phyloP scores from a whole-genome alignment of 2,113 vertebrate genomes.

The Thalassoma bifasciatum region DNA sequence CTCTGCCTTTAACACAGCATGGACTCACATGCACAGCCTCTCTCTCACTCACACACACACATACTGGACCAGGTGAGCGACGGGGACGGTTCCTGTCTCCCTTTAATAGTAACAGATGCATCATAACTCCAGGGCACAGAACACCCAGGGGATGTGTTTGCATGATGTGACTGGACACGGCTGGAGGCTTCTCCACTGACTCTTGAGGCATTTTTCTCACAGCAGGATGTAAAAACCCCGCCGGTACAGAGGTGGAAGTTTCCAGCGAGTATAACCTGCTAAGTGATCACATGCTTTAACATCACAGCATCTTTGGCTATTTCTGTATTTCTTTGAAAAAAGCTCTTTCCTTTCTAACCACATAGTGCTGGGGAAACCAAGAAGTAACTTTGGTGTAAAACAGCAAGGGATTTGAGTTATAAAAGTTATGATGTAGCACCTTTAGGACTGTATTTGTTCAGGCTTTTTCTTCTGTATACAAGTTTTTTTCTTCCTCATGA shows the following conservation, averaged over 20 bases:
- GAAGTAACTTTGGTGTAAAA: too few species aligned
- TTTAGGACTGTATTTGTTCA: too few species aligned
- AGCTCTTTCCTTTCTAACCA: neutral
- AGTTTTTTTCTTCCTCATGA: too few species aligned
- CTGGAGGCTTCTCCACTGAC: constrained; percentile 30
- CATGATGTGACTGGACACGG: constrained; percentile 34
- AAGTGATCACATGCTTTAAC: constrained; percentile 1
- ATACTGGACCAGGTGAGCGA: neutral
- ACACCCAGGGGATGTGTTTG: constrained; percentile 7
- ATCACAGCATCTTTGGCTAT: neutral
- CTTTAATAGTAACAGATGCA: constrained; percentile 17
- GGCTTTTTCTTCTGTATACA: too few species aligned
- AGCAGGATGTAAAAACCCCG: neutral
- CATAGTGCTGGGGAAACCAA: neutral
- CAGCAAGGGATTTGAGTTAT: too few species aligned
- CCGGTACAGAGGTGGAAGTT: constrained; percentile 5
- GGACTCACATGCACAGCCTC: neutral
- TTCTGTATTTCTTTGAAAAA: neutral
- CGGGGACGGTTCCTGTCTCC: neutral
- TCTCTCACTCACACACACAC: neutral
- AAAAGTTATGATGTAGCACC: too few species aligned
- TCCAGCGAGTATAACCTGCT: neutral
- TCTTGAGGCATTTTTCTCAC: constrained; percentile 11
- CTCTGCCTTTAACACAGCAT: neutral
- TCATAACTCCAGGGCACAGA: constrained; percentile 1